Base-by-base conservation (phyloP, 2,113 vertebrate species). In the Neodon shergylaensis region DNA sequence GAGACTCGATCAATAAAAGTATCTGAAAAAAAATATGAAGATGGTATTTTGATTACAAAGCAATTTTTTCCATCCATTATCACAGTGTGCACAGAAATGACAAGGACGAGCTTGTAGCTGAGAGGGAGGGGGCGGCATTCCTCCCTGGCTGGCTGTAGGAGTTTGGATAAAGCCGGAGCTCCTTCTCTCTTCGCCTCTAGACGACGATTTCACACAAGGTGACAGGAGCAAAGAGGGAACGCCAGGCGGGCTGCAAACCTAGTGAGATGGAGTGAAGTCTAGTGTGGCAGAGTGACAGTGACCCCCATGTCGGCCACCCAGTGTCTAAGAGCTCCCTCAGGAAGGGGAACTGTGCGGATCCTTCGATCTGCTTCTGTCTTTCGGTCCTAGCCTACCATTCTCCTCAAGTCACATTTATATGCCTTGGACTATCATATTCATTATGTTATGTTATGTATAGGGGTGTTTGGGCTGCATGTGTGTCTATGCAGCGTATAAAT, bases 11-110 rank as follows among this genome's bases (percentile, higher is more conserved):
- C 54, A 94, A 96, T 92, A 68, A 92, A 95, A 92, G 72, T 47
- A 4, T 88, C 28, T 36, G 58, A 49, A 91, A 95, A 95, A 54
- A 94, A 90, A 74, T 70, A 92, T 4, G 3, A 94, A 58, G 68
- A 31, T 39, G 9, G 33, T 77, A 63, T 90, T 96, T 96, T 95
- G 85, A 26, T 85, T 92, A 72, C 78, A 95, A 95, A 94, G 68
- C 11, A 21, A 73, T 83, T 93, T 72, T 72, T 44, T 28, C 44
- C 31, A 90, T 33, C 49, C 93, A 93, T 91, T 73, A 90, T 78
- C 39, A 63, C 24, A 61, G 93, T 54, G 14, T 54, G 0, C 39
- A 84, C 26, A 85, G 88, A 94, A 88, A 73, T 66, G 61, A 88
- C 13, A 81, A 39, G 66, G 3, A 58, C 39, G 52, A 3, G 44